Evolutionary conservation across 1,140 invertebrate genomes (phyloP).

Genomic region (Steinernema khuongi): DNA sequence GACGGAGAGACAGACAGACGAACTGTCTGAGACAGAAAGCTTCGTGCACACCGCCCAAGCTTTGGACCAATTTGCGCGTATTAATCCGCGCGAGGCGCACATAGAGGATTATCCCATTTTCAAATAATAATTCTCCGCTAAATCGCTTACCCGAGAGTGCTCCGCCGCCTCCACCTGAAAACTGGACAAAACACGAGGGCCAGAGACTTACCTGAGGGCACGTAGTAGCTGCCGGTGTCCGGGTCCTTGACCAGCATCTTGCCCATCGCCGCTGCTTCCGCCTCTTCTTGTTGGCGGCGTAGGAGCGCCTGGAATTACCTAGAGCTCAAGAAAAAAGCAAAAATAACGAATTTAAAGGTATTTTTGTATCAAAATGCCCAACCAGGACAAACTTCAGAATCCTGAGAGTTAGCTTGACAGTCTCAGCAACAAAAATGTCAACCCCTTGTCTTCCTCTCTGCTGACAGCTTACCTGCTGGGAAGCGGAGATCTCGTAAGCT

Average conservation of each 20-base stretch:
- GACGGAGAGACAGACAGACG: not conserved
- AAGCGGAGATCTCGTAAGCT: constrained; percentile 1
- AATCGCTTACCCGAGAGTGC: not conserved
- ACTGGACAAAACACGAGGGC: not conserved
- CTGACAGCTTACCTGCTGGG: not conserved
- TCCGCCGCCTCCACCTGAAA: not conserved
- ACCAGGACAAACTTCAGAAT: not conserved
- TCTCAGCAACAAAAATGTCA: not conserved
- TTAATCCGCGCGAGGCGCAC: not conserved
- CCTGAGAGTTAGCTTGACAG: too few species aligned
- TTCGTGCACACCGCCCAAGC: not conserved
- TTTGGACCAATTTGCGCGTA: not conserved
- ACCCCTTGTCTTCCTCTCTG: not conserved
- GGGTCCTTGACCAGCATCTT: not conserved
- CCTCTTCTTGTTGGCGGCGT: not conserved
- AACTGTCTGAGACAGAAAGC: too few species aligned
- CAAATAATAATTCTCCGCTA: not conserved
- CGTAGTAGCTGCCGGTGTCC: not conserved
- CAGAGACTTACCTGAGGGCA: not conserved
- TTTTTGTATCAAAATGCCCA: not conserved
- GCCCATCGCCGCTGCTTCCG: not conserved
- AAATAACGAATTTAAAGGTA: not conserved
- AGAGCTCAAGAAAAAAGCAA: not conserved
- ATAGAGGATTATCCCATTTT: not conserved
- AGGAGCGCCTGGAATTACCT: not conserved